Evolutionary conservation across 2,113 vertebrate genomes (phyloP).

Genomic region (Misgurnus mizolepis): DNA sequence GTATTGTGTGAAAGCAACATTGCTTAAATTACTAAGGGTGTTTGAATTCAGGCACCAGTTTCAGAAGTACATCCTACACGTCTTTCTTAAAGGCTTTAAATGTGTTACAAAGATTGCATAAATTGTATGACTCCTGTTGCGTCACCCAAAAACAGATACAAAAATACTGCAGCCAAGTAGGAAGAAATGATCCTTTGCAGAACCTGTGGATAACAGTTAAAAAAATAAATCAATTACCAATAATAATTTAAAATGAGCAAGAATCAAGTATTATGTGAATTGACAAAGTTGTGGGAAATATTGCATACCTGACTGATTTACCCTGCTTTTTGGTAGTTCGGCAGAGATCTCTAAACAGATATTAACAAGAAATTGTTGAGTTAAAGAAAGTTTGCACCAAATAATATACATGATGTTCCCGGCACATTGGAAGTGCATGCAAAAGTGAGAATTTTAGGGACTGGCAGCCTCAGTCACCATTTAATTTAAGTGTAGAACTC

Average conservation of each 20-base stretch:
- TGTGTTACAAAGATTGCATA: too few species aligned
- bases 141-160: conserved; percentile 45
- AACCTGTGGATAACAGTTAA: conserved; percentile 60
- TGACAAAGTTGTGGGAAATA: neutral
- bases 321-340: conserved; percentile 12
- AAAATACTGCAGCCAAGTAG: conserved; percentile 54
- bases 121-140: neutral
- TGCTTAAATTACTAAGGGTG: neutral
- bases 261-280: neutral
- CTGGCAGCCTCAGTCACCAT: too few species aligned
- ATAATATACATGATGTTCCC: neutral
- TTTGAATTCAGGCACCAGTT: too few species aligned
- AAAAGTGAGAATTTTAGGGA: too few species aligned
- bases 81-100: too few species aligned
- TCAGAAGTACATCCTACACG: too few species aligned
- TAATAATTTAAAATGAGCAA: neutral
- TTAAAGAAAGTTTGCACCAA: neutral
- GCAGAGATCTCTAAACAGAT: conserved; percentile 8
- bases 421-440: too few species aligned
- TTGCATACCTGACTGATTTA: conserved; percentile 16
- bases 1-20: neutral
- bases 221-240: neutral
- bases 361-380: neutral
- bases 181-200: conserved; percentile 49
- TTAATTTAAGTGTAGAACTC: too few species aligned